Conservation (phyloP, 2,113 vertebrate species). For the Malaclemys terrapin region DNA sequence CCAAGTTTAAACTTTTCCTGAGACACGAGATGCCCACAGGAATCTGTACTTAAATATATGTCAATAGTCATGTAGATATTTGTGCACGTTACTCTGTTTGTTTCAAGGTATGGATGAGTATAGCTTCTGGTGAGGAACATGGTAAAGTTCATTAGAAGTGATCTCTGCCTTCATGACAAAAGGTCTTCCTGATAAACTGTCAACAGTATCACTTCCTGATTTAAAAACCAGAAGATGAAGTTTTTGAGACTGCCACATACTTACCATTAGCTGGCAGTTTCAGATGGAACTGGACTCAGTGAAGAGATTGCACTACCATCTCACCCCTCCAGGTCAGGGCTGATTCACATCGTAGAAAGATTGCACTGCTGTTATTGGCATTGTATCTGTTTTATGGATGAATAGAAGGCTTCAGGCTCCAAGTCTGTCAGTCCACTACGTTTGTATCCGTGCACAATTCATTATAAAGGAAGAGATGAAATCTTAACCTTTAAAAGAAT, state of each 20-base stretch:
- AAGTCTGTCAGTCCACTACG: neutral
- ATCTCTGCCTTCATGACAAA: neutral
- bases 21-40: neutral
- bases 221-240: neutral
- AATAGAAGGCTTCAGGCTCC: neutral
- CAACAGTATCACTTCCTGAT: neutral
- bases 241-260: neutral
- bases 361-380: neutral
- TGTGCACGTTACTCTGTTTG: neutral
- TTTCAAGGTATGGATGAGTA: neutral
- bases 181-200: neutral
- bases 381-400: neutral
- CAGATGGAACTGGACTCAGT: neutral
- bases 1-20: neutral
- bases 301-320: neutral
- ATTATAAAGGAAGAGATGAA: neutral
- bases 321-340: neutral
- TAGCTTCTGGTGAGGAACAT: neutral
- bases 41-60: neutral
- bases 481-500: neutral
- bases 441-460: neutral
- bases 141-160: neutral
- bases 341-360: neutral
- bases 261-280: neutral
- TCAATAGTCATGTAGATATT: neutral